phyloP scores from a whole-genome alignment of 37 sponge, comb jelly and placozoan species.

The Halisarca cf. caerulea region DNA sequence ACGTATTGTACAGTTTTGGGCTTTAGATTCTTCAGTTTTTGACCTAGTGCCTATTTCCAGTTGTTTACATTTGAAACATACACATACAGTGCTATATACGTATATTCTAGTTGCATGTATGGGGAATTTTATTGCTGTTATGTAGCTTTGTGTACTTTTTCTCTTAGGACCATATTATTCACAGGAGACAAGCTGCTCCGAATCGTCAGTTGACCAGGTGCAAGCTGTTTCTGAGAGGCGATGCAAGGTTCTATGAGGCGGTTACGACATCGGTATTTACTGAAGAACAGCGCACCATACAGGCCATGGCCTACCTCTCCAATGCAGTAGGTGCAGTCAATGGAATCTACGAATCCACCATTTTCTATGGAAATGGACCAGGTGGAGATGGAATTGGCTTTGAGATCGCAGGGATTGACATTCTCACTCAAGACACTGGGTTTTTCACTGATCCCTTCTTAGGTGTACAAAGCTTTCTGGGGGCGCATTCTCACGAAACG shows the following conservation, averaged over 20 bases:
- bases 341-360: constrained; percentile 34
- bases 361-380: constrained; percentile 37
- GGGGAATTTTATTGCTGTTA: no score
- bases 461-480: constrained; percentile 80
- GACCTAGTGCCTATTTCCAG: no score
- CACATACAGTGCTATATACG: neutral
- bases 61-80: neutral
- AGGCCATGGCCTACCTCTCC: constrained; percentile 18
- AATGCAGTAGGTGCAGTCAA: neutral
- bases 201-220: constrained; percentile 30
- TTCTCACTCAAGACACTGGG: constrained; percentile 19
- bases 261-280: neutral
- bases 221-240: constrained; percentile 46
- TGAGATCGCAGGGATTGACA: constrained; percentile 22
- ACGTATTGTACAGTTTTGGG: no score
- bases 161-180: no score
- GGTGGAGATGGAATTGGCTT: constrained; percentile 51
- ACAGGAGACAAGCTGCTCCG: neutral
- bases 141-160: no score
- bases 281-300: neutral
- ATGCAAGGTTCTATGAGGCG: constrained; percentile 35
- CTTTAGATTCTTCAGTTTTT: no score
- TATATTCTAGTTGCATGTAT: no score
- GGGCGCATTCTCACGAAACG: constrained; percentile 41
- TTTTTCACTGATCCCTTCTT: constrained; percentile 35